Percentiles rank a stretch among this genome's conserved stretches.
phyloP scores from a whole-genome alignment of 2,888 invertebrate genomes.

The Leptopilina syphax region DNA sequence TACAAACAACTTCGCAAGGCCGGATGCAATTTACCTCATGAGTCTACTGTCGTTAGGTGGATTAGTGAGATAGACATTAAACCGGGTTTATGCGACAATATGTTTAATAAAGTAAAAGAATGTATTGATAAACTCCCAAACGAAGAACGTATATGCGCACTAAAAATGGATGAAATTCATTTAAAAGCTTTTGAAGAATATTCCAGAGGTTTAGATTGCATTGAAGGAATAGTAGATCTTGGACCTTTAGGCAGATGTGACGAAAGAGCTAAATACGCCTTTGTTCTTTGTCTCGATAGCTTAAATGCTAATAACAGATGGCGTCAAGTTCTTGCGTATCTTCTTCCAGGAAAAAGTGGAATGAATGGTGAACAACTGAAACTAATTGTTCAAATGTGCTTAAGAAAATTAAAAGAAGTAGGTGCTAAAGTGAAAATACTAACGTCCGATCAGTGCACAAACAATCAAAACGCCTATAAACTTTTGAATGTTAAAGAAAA shows the following conservation, averaged over 20 bases:
- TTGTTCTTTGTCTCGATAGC: conserved; percentile 49
- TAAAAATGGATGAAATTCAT: conserved; percentile 49
- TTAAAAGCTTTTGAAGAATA: conserved; percentile 44
- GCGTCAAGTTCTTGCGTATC: too few relatives aligned
- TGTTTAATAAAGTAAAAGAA: conserved; percentile 38
- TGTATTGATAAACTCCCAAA: conserved; percentile 18
- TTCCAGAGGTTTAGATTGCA: conserved; percentile 39
- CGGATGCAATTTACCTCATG: conserved; percentile 49
- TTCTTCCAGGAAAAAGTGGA: too few relatives aligned
- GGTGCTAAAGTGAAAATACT: too few relatives aligned
- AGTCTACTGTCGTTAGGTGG: conserved; percentile 49
- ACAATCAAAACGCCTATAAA: too few relatives aligned
- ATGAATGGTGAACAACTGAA: too few relatives aligned
- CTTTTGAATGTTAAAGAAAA: not conserved
- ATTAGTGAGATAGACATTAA: conserved; percentile 46
- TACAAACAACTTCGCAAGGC: conserved; percentile 31
- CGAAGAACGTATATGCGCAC: conserved; percentile 40
- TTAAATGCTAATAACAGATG: conserved; percentile 48
- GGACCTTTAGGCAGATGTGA: conserved; percentile 40
- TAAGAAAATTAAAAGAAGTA: too few relatives aligned
- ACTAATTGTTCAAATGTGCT: too few relatives aligned
- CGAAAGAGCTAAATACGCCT: conserved; percentile 43
- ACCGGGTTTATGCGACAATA: conserved; percentile 47
- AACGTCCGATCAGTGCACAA: too few relatives aligned
- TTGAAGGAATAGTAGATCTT: conserved; percentile 51